Percentiles rank a stretch among this genome's conserved stretches.
Conservation (phyloP, 2,797 vertebrate species). For the Choloepus didactylus region DNA sequence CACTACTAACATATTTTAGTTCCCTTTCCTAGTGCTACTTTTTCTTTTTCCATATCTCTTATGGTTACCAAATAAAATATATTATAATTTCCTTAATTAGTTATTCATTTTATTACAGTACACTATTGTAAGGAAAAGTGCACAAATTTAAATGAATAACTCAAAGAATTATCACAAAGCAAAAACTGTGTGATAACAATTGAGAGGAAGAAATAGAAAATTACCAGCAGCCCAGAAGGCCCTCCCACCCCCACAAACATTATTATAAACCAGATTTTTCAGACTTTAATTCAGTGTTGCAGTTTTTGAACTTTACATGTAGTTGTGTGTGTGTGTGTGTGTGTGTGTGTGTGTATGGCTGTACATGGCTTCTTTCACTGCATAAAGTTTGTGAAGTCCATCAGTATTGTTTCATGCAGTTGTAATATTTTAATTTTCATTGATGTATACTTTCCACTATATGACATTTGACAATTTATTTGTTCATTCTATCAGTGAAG, state of each 20-base stretch:
- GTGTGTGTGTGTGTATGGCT: accelerated
- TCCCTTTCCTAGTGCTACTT: not conserved
- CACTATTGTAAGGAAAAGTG: too few species aligned
- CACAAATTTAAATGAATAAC: too few species aligned
- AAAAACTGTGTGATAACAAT: too few species aligned
- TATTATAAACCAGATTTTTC: not conserved
- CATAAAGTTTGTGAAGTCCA: not conserved
- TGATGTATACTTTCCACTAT: not conserved
- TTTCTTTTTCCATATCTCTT: not conserved
- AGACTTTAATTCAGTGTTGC: not conserved
- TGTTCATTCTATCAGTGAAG: not conserved
- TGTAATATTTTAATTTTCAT: not conserved
- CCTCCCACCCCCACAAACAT: not conserved
- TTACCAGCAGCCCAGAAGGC: not conserved
- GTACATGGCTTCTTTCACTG: not conserved
- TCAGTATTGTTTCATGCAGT: not conserved
- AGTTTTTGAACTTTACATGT: not conserved
- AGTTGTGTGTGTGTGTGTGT: not conserved
- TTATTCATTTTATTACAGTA: too few species aligned
- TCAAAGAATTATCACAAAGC: too few species aligned
- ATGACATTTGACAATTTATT: not conserved
- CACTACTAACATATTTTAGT: too few species aligned
- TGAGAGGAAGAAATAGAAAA: not conserved
- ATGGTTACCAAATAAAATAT: not conserved
- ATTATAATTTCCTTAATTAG: too few species aligned